Base-by-base conservation (phyloP, 2,113 vertebrate genomes). In the rat (Rattus norvegicus) region DNA sequence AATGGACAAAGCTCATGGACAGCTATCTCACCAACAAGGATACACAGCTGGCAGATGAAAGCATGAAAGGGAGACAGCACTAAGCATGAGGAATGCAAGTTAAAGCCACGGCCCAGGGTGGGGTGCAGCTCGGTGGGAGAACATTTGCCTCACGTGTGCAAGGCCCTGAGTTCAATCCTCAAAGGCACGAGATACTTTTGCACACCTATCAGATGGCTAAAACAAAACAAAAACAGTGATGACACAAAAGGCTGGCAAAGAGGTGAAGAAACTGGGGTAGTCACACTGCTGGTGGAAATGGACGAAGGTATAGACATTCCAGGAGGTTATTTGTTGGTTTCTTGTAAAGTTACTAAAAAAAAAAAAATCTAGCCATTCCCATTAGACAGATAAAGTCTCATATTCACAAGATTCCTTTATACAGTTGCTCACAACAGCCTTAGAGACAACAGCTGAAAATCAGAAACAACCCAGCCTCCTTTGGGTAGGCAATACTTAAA, bases 321-420 rank as follows among this genome's bases (percentile, higher is more conserved):
- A 33, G 54, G 24, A 67, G 91, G 90, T 11, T 56, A 30, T 84
- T 10, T 67, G 63, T 87, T 73, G 43, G 28, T 88, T 92, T 96
- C 90, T 89, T 88, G 80, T 63, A 86, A 92, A 95, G 39, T 56
- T 70, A 73, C 54, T 83, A 75, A 33, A 77, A 49, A 95, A 95
- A 43, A 43, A 43, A 43, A 43, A 43, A 43, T 77, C 69, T 86
- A 94, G 67, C 52, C 76, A 52, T 19, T 88, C 54, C 5, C 59
- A 20, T 84, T 54, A 94, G 59, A 94, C 61, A 93, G 73, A 76
- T 72, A 12, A 91, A 92, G 77, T 77, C 28, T 39, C 61, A 22
- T 16, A 19, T 59, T 81, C 20, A 75, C 39, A 95, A 92, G 43
- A 88, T 63, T 70, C 0, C 20, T 94, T 85, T 72, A 83, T 14